Base-by-base conservation (phyloP, 2,888 invertebrate genomes). In the Molorchus minor region DNA sequence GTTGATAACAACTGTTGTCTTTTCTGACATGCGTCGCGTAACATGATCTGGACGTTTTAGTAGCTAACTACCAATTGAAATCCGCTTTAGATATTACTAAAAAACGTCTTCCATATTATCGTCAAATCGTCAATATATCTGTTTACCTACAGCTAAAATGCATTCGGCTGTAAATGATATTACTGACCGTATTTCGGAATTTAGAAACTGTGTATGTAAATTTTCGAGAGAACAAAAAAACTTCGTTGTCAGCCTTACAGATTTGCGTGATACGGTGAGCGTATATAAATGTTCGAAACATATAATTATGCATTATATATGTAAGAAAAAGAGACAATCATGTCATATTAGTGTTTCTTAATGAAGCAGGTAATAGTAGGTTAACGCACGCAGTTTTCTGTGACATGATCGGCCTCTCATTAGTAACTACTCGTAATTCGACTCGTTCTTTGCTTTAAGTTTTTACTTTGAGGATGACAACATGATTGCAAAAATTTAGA, bases 341-440 rank as follows among this genome's bases (percentile, higher is more conserved):
- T 79, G 78, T 79, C 79, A 77, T 79, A 80, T 80, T 80, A 79
- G 79, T 69, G 71, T 71, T 68, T 70, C 72, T 75, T 80, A 80
- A 80, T 80, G 79, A 79, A 79, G 76, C 77, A 77, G 73, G 75
- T 78, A 78, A 75, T 77, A 75, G 75, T 70, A 71, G 72, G 69
- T 72, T 69, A 62, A 63, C 63, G 58, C 65, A 63, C 65, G 63
- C 65, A 65, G 56, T 20, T 44, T 66, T 60, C 67, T 68, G 71
- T 69, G 58, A 68, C 69, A 69, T 61, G 61, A 61, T 66, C 60
- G 65, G 51, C 59, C 59, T 58, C 68, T 69, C 69, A 69, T 69
- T 71, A 68, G 61, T n/a, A n/a, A n/a, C n/a, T n/a, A n/a, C n/a
- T n/a, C n/a, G n/a, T n/a, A n/a, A n/a, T n/a, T n/a, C 58, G 64